Percentiles rank a stretch among this genome's conserved stretches.
These are phyloP conservation scores for Sebastes iracundus DNA, from an alignment of 2,797 vertebrate species.

Conservation along the genomic window DNA sequence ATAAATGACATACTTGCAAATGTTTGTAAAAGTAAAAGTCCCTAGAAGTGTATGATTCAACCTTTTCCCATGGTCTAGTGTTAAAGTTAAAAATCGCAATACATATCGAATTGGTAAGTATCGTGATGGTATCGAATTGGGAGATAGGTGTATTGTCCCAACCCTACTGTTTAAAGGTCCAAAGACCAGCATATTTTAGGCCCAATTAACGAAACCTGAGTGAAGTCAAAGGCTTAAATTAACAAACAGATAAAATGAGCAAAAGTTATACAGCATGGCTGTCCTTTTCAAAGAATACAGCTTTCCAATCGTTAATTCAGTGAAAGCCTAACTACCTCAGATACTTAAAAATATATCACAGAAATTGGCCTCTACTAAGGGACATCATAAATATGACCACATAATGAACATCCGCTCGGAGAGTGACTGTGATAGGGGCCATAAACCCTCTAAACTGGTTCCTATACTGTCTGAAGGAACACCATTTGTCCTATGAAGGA, in stretches of 20 bases:
- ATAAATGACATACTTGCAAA: neutral
- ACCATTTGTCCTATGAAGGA: slow-evolving; percentile 67
- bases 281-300: slow-evolving; percentile 22
- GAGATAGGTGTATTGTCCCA: fast-evolving
- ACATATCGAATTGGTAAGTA: too few relatives aligned
- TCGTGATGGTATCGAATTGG: fast-evolving
- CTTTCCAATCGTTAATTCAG: slow-evolving; percentile 32
- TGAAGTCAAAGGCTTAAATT: neutral
- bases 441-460: slow-evolving; percentile 69
- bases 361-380: slow-evolving; percentile 56
- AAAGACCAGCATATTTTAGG: neutral
- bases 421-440: slow-evolving; percentile 69
- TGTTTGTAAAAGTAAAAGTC: too few relatives aligned
- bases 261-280: neutral
- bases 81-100: too few relatives aligned
- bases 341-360: slow-evolving; percentile 69
- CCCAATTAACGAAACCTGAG: neutral
- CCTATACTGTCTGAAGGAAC: slow-evolving; percentile 54
- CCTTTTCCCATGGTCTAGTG: too few relatives aligned
- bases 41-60: too few relatives aligned
- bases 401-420: slow-evolving; percentile 75
- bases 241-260: slow-evolving; percentile 1
- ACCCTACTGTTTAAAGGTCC: neutral
- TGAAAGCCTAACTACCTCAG: slow-evolving; percentile 44
- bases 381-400: slow-evolving; percentile 69